Percentiles rank a stretch among this genome's conserved stretches.
Conservation (phyloP, 2,888 invertebrate species). For the Hemicrepidius hirtus region DNA sequence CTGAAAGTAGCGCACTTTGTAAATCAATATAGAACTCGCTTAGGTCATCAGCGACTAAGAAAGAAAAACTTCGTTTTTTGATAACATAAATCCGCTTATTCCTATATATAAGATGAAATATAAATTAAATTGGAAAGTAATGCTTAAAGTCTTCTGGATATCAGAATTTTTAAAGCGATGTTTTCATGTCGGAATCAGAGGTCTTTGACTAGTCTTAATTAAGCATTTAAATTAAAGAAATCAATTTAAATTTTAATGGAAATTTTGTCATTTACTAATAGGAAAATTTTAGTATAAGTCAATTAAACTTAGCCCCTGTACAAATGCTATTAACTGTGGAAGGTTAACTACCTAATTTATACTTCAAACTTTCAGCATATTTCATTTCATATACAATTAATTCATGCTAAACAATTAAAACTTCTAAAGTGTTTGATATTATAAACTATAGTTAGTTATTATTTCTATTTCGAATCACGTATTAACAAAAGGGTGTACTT, state of each 20-base stretch:
- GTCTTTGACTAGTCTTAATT: no score
- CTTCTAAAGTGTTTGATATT: conserved; percentile 8
- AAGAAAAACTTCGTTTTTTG: not conserved
- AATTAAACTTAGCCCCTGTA: conserved; percentile 34
- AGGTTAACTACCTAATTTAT: conserved; percentile 39
- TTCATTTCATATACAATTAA: conserved; percentile 31
- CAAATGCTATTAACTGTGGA: conserved; percentile 34
- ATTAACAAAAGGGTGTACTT: no score
- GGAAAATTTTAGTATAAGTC: conserved; percentile 10
- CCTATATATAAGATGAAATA: no score
- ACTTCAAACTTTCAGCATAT: conserved; percentile 38
- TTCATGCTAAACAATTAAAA: conserved; percentile 28
- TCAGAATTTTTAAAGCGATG: no score
- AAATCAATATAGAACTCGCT: conserved; percentile 2
- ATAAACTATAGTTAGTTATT: not conserved
- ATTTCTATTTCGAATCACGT: no score
- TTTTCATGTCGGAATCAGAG: no score
- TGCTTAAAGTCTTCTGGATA: no score
- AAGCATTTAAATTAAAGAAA: no score
- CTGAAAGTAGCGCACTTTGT: not conserved
- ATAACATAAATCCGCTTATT: no score
- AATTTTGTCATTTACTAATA: not conserved
- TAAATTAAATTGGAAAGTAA: no score
- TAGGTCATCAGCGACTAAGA: not conserved
- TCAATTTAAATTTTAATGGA: not conserved